Base-by-base conservation (phyloP, 2,888 invertebrate species). In the Macrophya alboannulata region DNA sequence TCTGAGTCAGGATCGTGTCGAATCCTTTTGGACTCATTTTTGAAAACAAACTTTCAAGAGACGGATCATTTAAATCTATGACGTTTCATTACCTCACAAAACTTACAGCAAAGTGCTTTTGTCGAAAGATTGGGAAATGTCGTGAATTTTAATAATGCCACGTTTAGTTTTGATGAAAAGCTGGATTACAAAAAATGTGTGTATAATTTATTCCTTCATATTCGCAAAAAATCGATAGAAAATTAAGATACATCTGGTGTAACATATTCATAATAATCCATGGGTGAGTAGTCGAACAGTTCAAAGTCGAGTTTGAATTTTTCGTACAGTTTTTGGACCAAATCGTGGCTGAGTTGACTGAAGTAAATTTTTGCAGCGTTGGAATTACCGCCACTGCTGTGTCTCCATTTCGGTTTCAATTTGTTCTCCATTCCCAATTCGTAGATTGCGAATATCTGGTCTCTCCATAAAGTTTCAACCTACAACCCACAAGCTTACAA, bases 391-490 rank as follows among this genome's bases (percentile, higher is more conserved):
- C 89, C 87, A n/a, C 90, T 91, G 25, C 90, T 91, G 85, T 94
- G 94, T 71, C 90, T 91, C 94, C 94, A 94, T 17, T 87, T 89
- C 17, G 93, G 93, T 86, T 89, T 89, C 82, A 93, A 93, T 86
- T 88, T 85, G 10, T 89, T 86, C 45, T 90, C 88, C 21, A 94
- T 86, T 10, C 91, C 90, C 51, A 93, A 88, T 85, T 90, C 90
- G 59, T 92, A 86, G 40, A 95, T 93, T 25, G 94, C 91, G 85
- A 93, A 94, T 45, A 94, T 88, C 76, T 95, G 95, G 90, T 96
- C 96, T n/a, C 93, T 90, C 77, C 93, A 92, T 82, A 95, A 88
- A 0, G 95, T 94, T 90, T 95, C 95, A 85, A 95, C 95, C 92
- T 92, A 81, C 9, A 74, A 68, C 3, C 3, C 43, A 9, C 45